A percentile compares a stretch with the other conserved stretches of the same genome.
Evolutionary conservation across 2,797 vertebrate species (phyloP).

Genomic region (Centropyge bicolor): DNA sequence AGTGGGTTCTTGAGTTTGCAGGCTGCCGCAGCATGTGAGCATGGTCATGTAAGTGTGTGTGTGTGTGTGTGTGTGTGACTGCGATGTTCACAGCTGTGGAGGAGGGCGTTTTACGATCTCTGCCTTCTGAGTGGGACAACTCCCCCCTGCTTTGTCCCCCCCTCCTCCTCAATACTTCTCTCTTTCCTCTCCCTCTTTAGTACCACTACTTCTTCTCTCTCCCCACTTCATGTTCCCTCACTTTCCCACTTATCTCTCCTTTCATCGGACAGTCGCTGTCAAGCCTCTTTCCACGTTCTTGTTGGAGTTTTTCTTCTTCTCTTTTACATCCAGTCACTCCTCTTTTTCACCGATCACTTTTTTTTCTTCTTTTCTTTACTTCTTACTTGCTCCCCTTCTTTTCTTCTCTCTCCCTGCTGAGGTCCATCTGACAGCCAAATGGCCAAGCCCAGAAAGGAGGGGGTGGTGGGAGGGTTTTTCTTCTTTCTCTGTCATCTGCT

Average conservation of each 20-base stretch:
- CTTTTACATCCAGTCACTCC: not conserved
- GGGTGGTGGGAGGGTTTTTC: conserved; percentile 41
- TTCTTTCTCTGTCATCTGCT: conserved; percentile 65
- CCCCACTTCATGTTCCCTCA: not conserved
- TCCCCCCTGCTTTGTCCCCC: conserved; percentile 32
- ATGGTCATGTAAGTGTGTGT: conserved; percentile 40
- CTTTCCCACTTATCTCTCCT: conserved; percentile 30
- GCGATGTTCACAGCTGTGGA: conserved; percentile 70
- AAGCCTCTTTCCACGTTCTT: not conserved
- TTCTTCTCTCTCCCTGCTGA: conserved; percentile 26
- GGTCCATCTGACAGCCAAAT: conserved; percentile 66
- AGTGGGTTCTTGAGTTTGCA: conserved; percentile 35
- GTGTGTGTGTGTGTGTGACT: conserved; percentile 48
- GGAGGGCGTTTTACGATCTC: conserved; percentile 63
- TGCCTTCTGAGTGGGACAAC: conserved; percentile 68
- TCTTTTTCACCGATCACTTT: not conserved
- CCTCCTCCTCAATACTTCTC: conserved; percentile 32
- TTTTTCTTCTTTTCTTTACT: conserved; percentile 20
- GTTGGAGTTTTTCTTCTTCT: not conserved
- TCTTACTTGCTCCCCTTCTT: conserved; percentile 26
- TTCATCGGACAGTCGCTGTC: conserved; percentile 1
- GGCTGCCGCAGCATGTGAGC: conserved; percentile 47
- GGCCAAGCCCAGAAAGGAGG: conserved; percentile 57
- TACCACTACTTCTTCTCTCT: not conserved
- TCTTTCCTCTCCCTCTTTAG: conserved; percentile 28